Base-by-base conservation (phyloP, 2,888 invertebrate species). In the Xanthorhoe spadicearia region DNA sequence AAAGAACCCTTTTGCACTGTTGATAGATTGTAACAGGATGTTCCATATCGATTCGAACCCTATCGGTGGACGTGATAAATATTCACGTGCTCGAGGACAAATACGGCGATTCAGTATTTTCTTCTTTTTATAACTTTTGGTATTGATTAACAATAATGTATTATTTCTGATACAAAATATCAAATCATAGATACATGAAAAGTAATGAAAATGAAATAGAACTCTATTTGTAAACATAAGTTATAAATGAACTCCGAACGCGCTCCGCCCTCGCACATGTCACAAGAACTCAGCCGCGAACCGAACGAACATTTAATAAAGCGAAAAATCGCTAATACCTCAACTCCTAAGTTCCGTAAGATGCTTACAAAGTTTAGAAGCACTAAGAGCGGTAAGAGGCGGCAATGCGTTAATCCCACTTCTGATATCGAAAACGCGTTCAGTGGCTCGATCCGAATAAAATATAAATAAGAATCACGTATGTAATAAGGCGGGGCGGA, bases 381-480 rank as follows among this genome's bases (percentile, higher is more conserved):
- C 78, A 82, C 84, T 83, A 79, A 82, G 76, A 81, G 81, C 82
- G 78, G 81, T 88, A 87, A 87, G 83, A 85, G 84, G 84, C 79
- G 77, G 74, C 80, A 81, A 79, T 81, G 80, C 84, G 87, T 82
- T 91, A 91, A 92, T 90, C 92, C 89, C 75, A 77, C 82, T 81
- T 82, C 78, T 86, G 86, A 86, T 89, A 88, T 83, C 84, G 83
- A 79, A 83, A 82, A 80, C 80, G 81, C 82, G 81, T 78, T 69
- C 75, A 76, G 75, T 77, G 68, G 66, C 70, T 71, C 69, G 66
- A 71, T 76, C 74, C 77, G 77, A 84, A 89, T 89, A 89, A 90
- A 86, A 91, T 92, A 93, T 92, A 92, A 92, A 92, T 92, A 92
- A 89, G 88, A 91, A 92, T 91, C 92, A 92, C 93, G 93, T 92